These are phyloP conservation scores for Crocodylus rhombifer DNA, from an alignment of 2,797 vertebrate species.

Conservation along the genomic window DNA sequence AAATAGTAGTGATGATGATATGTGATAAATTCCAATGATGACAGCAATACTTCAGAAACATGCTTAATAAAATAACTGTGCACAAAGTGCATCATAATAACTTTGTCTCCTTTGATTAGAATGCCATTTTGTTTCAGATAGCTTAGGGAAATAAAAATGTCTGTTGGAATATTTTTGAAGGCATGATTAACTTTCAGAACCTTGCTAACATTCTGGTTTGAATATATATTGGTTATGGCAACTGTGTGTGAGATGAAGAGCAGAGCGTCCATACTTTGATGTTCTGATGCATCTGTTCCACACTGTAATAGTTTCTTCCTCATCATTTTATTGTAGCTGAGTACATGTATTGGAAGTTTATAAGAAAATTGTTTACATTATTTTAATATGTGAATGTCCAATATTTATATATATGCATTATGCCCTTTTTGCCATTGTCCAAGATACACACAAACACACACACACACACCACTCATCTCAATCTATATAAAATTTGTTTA, in stretches of 20 bases:
- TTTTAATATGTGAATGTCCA: neutral
- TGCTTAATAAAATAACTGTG: neutral
- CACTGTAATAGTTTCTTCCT: neutral
- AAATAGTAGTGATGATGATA: neutral
- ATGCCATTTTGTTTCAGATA: neutral
- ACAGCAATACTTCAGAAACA: slow-evolving; percentile 1
- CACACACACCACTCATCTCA: neutral
- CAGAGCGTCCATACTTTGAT: neutral
- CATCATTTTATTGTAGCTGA: neutral
- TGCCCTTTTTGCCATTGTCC: neutral
- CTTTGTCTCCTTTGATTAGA: neutral
- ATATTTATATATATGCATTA: neutral
- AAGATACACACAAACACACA: neutral
- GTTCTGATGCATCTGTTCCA: neutral
- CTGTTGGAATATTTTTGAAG: neutral
- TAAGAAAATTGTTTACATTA: neutral
- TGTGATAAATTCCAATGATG: neutral
- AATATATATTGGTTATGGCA: neutral
- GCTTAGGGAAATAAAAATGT: neutral
- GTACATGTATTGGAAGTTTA: neutral
- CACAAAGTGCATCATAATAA: neutral
- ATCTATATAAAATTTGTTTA: neutral
- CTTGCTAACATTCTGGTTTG: neutral
- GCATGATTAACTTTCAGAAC: neutral
- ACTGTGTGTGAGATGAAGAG: neutral